phyloP scores from a whole-genome alignment of 2,113 vertebrate genomes.

The Dendropsophus ebraccatus region DNA sequence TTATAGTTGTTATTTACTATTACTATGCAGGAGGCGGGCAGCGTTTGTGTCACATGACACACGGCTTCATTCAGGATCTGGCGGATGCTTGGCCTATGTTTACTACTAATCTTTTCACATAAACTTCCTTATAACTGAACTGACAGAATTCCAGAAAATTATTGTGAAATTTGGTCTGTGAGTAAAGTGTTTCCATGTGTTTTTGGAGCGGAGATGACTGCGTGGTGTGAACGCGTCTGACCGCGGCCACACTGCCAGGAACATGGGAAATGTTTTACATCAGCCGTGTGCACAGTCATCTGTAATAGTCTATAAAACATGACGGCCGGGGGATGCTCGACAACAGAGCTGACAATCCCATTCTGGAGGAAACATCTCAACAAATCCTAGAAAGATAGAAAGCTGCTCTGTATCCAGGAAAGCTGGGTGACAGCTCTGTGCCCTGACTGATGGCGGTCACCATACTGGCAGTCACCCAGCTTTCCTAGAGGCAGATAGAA shows the following conservation, averaged over 20 bases:
- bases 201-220: not conserved
- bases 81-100: not conserved
- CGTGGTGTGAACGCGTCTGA: not conserved
- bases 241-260: not conserved
- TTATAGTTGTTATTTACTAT: no score
- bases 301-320: not conserved
- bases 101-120: not conserved
- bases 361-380: no score
- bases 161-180: slow-evolving; percentile 14
- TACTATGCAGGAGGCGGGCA: no score
- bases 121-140: slow-evolving; percentile 3
- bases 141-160: not conserved
- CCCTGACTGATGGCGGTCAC: no score
- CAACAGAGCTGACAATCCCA: no score
- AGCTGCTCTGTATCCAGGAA: no score
- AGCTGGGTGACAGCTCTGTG: no score
- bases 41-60: no score
- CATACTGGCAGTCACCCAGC: no score
- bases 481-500: no score
- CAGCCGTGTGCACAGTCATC: not conserved
- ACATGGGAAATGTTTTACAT: not conserved
- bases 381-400: no score
- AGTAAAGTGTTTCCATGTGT: slow-evolving; percentile 7
- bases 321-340: not conserved
- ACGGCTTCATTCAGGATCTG: not conserved